Base-by-base conservation (phyloP, 2,113 vertebrate genomes). In the Fregata magnificens region DNA sequence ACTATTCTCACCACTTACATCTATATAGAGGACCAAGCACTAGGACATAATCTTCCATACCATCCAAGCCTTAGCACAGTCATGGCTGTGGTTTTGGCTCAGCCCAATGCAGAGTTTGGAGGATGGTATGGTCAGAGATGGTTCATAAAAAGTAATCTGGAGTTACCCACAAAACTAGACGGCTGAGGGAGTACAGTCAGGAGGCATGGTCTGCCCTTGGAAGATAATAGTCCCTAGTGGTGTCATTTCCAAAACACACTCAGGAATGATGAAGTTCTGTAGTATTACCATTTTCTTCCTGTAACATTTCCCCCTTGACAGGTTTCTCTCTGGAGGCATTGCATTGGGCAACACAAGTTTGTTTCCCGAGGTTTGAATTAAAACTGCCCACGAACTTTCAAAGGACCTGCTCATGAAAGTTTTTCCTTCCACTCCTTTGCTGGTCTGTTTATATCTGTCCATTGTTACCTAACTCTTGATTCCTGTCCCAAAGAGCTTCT, bases 101-200 rank as follows among this genome's bases (percentile, higher is more conserved):
- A 45, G 58, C 17, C 31, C 45, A 22, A 0, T 62, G 58, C 36
- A 66, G 16, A 79, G 31, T 67, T 31, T 76, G 62, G 14, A 45
- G 31, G 21, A 62, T 8, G 29, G 2, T 31, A 20, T 1, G 0
- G 32, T 66, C 50, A 88, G 70, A n/a, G 9, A 18, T 1, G 0
- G 11, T 62, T 66, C 26, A 45, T 81, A 36, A 83, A 59, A 82
- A 24, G 9, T 50, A n/a, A 58, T 74, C 26, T 70, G 76, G 16
- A 77, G 29, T 70, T 53, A 50, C 42, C 31, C 50, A 63, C 45
- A 53, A 28, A 82, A 45, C 36, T 29, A 53, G 7, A 12, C 70
- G 45, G 25, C 34, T 58, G n/a, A 38, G 45, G 31, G 31, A 28
- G 9, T 32, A 13, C 1, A 0, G 34, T 45, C 28, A 49, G 44